Percentiles rank a stretch among this genome's conserved stretches.
These are phyloP conservation scores for Stercorarius parasiticus DNA, from an alignment of 2,113 vertebrate genomes.

Conservation along the genomic window DNA sequence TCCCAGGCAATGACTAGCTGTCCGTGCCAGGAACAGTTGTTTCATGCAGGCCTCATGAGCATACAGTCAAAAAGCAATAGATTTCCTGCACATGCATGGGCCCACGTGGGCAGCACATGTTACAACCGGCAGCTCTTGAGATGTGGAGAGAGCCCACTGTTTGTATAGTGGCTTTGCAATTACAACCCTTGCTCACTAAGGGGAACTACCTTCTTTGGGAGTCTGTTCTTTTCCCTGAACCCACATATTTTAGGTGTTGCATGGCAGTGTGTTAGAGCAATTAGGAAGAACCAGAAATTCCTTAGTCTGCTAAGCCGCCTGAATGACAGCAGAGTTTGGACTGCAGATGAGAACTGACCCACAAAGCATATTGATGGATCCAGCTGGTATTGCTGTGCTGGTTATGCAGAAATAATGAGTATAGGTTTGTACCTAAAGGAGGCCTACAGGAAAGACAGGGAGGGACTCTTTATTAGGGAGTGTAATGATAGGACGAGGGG, in stretches of 20 bases:
- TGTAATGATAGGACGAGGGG: too few relatives aligned
- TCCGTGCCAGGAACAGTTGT: not conserved
- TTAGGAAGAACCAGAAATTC: not conserved
- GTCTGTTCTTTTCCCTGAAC: not conserved
- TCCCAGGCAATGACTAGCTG: not conserved
- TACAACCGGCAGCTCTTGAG: fast-evolving
- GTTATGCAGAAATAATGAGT: not conserved
- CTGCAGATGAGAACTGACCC: not conserved
- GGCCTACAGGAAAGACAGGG: too few relatives aligned
- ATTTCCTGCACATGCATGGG: not conserved
- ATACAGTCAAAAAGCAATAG: not conserved
- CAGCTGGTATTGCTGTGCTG: not conserved
- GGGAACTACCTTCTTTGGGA: not conserved
- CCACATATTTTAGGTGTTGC: not conserved
- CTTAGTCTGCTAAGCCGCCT: not conserved
- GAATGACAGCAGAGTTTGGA: not conserved
- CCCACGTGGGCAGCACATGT: not conserved
- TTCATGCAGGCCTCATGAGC: not conserved
- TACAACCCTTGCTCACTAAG: not conserved
- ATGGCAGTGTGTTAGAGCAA: not conserved
- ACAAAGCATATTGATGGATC: not conserved
- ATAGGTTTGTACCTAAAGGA: not conserved
- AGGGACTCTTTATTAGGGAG: too few relatives aligned
- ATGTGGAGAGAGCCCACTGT: not conserved
- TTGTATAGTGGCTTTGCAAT: not conserved